A percentile compares a stretch with the other conserved stretches of the same genome.
These are phyloP conservation scores for Lutjanus argentimaculatus DNA, from an alignment of 2,797 vertebrate species.

Conservation along the genomic window DNA sequence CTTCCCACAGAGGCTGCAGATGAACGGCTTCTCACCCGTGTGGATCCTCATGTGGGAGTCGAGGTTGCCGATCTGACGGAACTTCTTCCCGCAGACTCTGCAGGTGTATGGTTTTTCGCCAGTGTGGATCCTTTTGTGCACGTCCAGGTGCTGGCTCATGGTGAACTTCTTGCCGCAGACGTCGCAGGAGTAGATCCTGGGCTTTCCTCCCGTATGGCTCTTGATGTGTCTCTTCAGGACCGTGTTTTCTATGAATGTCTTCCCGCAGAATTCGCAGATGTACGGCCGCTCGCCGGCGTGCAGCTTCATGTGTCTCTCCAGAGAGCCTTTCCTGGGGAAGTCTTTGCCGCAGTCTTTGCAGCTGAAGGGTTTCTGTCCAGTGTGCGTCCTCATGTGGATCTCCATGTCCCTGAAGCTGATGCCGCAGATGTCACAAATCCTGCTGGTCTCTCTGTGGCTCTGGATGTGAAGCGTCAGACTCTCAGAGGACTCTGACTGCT, in stretches of 20 bases:
- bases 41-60: slow-evolving; percentile 79
- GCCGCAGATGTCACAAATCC: slow-evolving; percentile 66
- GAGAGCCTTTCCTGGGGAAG: slow-evolving; percentile 73
- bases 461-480: slow-evolving; percentile 65
- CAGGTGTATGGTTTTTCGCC: slow-evolving; percentile 79
- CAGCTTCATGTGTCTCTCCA: slow-evolving; percentile 72
- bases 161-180: slow-evolving; percentile 74
- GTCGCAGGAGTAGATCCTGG: slow-evolving; percentile 67
- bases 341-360: slow-evolving; percentile 77
- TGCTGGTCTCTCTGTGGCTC: slow-evolving; percentile 58
- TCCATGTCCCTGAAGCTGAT: slow-evolving; percentile 69
- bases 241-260: slow-evolving; percentile 70
- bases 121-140: slow-evolving; percentile 80
- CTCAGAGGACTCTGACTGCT: slow-evolving; percentile 36
- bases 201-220: slow-evolving; percentile 71
- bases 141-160: slow-evolving; percentile 77
- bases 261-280: slow-evolving; percentile 79
- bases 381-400: slow-evolving; percentile 70
- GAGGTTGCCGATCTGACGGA: slow-evolving; percentile 78
- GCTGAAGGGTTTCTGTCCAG: slow-evolving; percentile 60
- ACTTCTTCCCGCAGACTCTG: slow-evolving; percentile 69
- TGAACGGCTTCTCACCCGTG: slow-evolving; percentile 75
- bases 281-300: slow-evolving; percentile 69
- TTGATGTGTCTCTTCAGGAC: slow-evolving; percentile 77
- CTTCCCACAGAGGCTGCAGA: slow-evolving; percentile 81